Percentiles rank a stretch among this genome's conserved stretches.
These are phyloP conservation scores for Augochlora pura DNA, from an alignment of 1,140 invertebrate genomes.

Conservation along the genomic window DNA sequence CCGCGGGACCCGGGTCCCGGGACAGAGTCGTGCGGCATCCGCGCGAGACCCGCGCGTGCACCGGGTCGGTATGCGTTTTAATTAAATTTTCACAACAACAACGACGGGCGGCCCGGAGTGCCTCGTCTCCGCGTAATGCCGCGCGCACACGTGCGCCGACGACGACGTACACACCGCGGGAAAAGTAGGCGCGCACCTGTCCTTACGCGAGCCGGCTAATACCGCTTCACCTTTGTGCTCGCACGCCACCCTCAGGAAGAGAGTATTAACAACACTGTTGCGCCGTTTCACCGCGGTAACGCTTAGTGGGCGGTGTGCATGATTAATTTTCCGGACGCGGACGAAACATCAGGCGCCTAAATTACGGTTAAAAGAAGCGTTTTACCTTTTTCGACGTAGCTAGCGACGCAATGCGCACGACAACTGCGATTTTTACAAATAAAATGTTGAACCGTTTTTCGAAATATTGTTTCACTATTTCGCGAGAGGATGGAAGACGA, in stretches of 20 bases:
- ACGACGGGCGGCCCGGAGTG: constrained; percentile 41
- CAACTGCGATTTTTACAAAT: too few species aligned
- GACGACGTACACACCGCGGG: background rate
- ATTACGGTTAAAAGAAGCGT: too few species aligned
- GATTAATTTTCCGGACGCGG: constrained; percentile 32
- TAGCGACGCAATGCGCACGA: background rate
- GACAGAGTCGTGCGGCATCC: background rate
- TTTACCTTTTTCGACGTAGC: too few species aligned
- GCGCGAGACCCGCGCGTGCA: background rate
- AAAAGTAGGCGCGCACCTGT: background rate
- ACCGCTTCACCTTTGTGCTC: constrained; percentile 22
- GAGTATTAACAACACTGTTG: constrained; percentile 11
- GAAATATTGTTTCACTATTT: too few species aligned
- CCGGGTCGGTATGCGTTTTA: constrained; percentile 55
- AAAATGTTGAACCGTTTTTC: too few species aligned
- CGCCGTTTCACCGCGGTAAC: background rate
- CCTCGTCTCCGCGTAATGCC: constrained; percentile 48
- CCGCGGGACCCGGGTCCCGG: background rate
- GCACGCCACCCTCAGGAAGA: background rate
- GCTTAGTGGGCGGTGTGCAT: background rate
- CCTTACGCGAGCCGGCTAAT: background rate
- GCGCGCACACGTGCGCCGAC: background rate
- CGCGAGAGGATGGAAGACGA: too few species aligned
- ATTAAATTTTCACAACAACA: constrained; percentile 69
- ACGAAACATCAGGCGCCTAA: too few species aligned